Evolutionary conservation across 92 coral and sea anemone species (phyloP), one percentile per base, ranked within the genome.

Genomic region (Zoanthus gigantus): DNA sequence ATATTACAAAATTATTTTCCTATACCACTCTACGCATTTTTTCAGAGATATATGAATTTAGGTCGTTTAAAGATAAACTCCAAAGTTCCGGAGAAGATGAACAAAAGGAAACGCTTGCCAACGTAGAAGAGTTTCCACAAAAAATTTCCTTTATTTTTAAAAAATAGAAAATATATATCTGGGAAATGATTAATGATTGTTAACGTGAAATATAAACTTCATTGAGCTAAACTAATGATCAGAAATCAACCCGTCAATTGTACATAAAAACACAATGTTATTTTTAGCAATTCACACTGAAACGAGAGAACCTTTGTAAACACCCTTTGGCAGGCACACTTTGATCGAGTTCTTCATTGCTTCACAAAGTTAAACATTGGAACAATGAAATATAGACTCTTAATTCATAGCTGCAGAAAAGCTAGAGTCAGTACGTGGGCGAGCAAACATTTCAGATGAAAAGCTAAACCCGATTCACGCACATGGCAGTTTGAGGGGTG

Each of bases 401-500:
- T 77, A 67, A 91, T 72, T 65, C 79, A 87, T 63, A 57, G 37
- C 54, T 74, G 82, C 86, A 30, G 65, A 71, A 67, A 9, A 58
- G 78, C 79, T 77, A 72, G 77, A 79, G 84, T 4, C 72, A 77
- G 66, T 84, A 89, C 80, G 92, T 83, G 87, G 90, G 92, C 86
- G 92, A 91, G 32, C 80, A 74, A 71, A 71, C 80, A 74, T 47
- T 60, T 37, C 69, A 16, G 7, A 46, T 66, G 85, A 65, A 81
- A 80, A 81, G 66, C 75, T 81, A 28, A 47, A 48, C 23, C 75
- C 60, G 18, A 61, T 37, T 50, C 30, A 63, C 65, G 87, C 92
- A 88, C 92, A 91, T 88, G 94, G 86, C 85, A 92, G 86, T 84
- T 79, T 77, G 32, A 30, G 80, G 79, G 78, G 79, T 84, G 80